Conservation (phyloP, 2,113 vertebrate genomes). For the Zootoca vivipara region DNA sequence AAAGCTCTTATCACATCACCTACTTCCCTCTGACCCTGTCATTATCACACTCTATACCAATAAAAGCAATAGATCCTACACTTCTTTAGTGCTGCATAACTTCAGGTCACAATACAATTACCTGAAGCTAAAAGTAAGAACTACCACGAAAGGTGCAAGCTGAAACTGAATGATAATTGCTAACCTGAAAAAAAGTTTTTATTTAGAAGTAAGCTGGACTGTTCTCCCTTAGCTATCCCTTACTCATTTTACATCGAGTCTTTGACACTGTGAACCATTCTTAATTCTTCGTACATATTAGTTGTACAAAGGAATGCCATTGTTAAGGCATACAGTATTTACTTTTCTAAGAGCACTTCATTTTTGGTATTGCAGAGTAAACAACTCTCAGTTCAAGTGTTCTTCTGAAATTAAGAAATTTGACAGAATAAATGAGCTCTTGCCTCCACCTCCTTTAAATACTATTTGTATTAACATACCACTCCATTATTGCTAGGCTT, state of each 20-base stretch:
- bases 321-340: background rate
- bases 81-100: background rate
- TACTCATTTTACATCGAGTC: background rate
- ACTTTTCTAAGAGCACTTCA: background rate
- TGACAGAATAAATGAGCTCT: background rate
- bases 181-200: background rate
- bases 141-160: background rate
- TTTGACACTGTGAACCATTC: background rate
- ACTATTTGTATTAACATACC: conserved; percentile 7
- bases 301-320: background rate
- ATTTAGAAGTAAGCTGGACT: background rate
- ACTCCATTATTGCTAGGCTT: background rate
- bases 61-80: background rate
- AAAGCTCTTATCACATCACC: background rate
- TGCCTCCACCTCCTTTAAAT: background rate
- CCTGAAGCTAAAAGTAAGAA: background rate
- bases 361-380: background rate
- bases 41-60: background rate
- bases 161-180: background rate
- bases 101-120: background rate
- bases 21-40: background rate
- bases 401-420: background rate
- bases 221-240: background rate
- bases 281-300: background rate
- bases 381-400: background rate